A percentile compares a stretch with the other conserved stretches of the same genome.
Conservation (phyloP, 2,113 vertebrate species). For the Nyctibius bracteatus region DNA sequence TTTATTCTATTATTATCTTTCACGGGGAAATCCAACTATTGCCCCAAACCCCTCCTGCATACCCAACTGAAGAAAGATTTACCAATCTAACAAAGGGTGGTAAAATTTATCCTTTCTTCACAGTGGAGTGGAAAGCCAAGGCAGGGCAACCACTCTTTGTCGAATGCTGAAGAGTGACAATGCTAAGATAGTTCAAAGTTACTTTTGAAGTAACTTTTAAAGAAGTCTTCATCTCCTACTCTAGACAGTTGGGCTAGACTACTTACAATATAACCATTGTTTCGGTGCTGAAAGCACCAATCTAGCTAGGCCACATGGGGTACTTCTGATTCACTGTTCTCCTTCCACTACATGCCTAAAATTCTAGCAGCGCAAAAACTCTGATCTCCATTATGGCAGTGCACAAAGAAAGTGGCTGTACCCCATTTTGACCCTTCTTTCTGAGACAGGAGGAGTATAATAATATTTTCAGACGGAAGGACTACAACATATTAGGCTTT, state of each 20-base stretch:
- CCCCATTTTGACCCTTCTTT: background rate
- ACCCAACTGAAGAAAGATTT: background rate
- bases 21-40: background rate
- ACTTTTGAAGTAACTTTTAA: background rate
- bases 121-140: background rate
- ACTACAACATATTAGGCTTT: background rate
- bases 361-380: background rate
- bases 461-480: background rate
- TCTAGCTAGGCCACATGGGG: background rate
- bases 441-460: background rate
- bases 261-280: background rate
- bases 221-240: background rate
- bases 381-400: background rate
- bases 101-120: background rate
- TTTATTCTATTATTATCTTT: background rate
- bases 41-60: background rate
- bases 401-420: background rate
- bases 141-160: background rate
- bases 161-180: background rate
- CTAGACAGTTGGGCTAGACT: background rate
- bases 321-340: background rate
- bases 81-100: background rate
- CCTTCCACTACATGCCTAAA: background rate
- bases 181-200: background rate
- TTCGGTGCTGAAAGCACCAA: background rate